Conservation (phyloP, 2,797 vertebrate species). For the Cebuella pygmaea region DNA sequence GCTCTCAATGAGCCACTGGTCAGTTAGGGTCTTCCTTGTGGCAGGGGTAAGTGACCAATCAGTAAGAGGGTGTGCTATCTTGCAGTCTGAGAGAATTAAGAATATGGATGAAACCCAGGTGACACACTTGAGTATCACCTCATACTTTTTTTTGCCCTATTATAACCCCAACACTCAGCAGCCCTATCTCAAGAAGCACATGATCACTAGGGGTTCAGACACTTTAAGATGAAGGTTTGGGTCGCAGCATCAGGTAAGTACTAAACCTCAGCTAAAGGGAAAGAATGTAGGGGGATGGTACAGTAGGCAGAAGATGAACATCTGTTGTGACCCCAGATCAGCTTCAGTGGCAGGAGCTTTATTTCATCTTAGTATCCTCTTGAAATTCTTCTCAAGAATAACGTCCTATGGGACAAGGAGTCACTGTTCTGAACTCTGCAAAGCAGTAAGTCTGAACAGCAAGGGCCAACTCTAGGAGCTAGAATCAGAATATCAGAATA, state of each 20-base stretch:
- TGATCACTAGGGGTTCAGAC: not conserved
- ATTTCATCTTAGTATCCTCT: not conserved
- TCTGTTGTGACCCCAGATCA: not conserved
- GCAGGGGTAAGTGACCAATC: not conserved
- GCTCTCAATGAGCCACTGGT: not conserved
- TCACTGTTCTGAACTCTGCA: not conserved
- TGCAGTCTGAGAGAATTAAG: not conserved
- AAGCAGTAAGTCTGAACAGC: not conserved
- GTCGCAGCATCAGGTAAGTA: not conserved
- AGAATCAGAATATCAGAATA: no score
- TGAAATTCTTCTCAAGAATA: not conserved
- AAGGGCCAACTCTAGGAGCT: not conserved
- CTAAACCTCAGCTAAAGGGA: not conserved
- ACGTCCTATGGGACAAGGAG: not conserved
- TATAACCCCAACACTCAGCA: not conserved
- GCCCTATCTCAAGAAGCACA: not conserved
- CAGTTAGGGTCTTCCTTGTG: not conserved
- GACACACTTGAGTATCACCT: not conserved
- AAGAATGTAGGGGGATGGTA: not conserved
- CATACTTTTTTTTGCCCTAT: not conserved
- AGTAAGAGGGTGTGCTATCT: not conserved
- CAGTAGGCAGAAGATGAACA: not conserved
- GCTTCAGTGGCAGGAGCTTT: not conserved
- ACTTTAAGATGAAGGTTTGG: not conserved
- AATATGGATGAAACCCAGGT: not conserved